Base-by-base conservation (phyloP, 2,888 invertebrate genomes). In the Syrista parreyssii region DNA sequence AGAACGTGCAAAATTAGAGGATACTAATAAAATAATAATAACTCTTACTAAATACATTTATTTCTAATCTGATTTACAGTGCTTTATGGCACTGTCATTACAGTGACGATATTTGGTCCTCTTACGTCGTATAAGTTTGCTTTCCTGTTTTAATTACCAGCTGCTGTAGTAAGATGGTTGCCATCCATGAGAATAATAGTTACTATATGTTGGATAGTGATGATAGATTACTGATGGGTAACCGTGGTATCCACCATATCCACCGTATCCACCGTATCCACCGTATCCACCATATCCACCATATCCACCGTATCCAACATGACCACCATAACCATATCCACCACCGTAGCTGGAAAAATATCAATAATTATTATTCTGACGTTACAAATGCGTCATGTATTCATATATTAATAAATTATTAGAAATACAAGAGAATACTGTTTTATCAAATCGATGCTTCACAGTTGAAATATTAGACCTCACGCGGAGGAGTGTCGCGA, bases 261-360 rank as follows among this genome's bases (percentile, higher is more conserved):
- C 79, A 11, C 76, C 76, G 23, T 80, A 72, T 12, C 76, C 78
- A 6, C 80, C 75, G n/a, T n/a, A n/a, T n/a, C n/a, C n/a, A n/a
- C 78, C 80, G 33, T 78, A 68, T 2, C 83, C 79, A 9, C 83
- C 79, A 40, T 87, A 85, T 31, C 86, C 89, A 11, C 88, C 85
- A 40, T 80, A 71, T n/a, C n/a, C n/a, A 6, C 80, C 75, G 31
- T 91, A 91, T 1, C 92, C 92, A 2, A 89, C 89, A 72, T 35
- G 3, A 11, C 92, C 92, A 0, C 92, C 92, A 15, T 89, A 90
- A n/a, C 90, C 92, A 74, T 89, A 89, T 82, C 91, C 90, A 74
- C 92, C 90, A 11, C 30, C 23, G 12, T 35, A 32, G 68, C 75
- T 74, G 23, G 11, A 33, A 71, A 30, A 23, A 71, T 55, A 55